Conservation (phyloP, 2,888 invertebrate genomes). For the Laspeyria flexula region DNA sequence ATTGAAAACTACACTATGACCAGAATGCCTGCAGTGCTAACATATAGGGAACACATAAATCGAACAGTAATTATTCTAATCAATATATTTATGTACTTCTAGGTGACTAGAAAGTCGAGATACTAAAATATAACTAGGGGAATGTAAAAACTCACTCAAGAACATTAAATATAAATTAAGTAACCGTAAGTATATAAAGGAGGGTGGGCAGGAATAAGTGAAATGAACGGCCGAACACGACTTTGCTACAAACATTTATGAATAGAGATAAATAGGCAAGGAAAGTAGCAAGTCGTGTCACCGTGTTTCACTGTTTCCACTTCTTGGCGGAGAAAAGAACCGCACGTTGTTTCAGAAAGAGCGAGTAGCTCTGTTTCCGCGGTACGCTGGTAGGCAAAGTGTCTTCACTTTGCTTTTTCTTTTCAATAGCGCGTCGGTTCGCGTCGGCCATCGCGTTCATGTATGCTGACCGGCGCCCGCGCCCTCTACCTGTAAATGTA, state of each 20-base stretch:
- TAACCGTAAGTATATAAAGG: constrained; percentile 53
- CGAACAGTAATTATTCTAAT: constrained; percentile 4
- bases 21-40: constrained; percentile 2
- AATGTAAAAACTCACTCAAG: constrained; percentile 43
- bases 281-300: constrained; percentile 16
- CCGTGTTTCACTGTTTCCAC: constrained; percentile 73
- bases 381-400: constrained; percentile 43
- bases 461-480: constrained; percentile 59
- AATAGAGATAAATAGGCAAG: neutral
- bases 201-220: constrained; percentile 72
- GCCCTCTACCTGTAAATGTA: constrained; percentile 56
- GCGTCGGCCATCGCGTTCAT: constrained; percentile 45
- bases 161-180: constrained; percentile 44
- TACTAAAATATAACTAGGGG: constrained; percentile 30
- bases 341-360: constrained; percentile 81
- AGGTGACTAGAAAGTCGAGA: constrained; percentile 41
- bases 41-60: constrained; percentile 16
- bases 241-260: constrained; percentile 38
- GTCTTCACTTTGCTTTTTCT: constrained; percentile 38
- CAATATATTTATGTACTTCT: constrained; percentile 16
- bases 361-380: constrained; percentile 81
- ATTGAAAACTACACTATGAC: neutral
- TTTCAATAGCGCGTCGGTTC: constrained; percentile 49
- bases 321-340: constrained; percentile 84
- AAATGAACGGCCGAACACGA: constrained; percentile 44